phyloP scores from a whole-genome alignment of 2,113 vertebrate species.

The Dissostichus mawsoni region DNA sequence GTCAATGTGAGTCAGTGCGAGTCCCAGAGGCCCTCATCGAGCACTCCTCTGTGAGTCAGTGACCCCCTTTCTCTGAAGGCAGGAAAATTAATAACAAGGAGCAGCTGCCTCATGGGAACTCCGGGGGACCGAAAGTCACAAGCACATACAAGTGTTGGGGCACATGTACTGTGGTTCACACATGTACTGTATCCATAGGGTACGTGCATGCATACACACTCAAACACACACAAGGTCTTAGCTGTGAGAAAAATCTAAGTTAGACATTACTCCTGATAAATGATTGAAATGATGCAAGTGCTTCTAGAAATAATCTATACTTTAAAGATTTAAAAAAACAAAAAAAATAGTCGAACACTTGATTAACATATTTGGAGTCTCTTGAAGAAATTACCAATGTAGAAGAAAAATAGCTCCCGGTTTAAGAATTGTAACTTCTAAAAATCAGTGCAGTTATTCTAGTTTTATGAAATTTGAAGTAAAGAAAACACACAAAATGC shows the following conservation, averaged over 20 bases:
- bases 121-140: slow-evolving; percentile 54
- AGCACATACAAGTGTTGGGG: slow-evolving; percentile 38
- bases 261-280: not conserved
- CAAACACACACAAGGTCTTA: slow-evolving; percentile 2
- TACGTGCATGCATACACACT: not conserved
- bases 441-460: not conserved
- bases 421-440: not conserved
- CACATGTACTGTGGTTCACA: not conserved
- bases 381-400: not conserved
- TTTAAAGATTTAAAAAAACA: not conserved
- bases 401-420: not conserved
- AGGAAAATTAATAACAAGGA: slow-evolving; percentile 76
- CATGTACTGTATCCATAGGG: not conserved
- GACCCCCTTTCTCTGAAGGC: slow-evolving; percentile 77
- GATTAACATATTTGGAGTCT: not conserved
- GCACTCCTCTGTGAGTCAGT: slow-evolving; percentile 76
- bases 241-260: not conserved
- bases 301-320: not conserved
- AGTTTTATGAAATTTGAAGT: not conserved
- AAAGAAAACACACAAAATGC: not conserved
- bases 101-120: slow-evolving; percentile 59
- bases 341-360: not conserved
- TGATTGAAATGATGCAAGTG: not conserved
- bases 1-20: slow-evolving; percentile 73
- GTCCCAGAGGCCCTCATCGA: slow-evolving; percentile 66